These are phyloP conservation scores for Calcarius lapponicus DNA, from an alignment of 2,797 vertebrate genomes.

Conservation along the genomic window DNA sequence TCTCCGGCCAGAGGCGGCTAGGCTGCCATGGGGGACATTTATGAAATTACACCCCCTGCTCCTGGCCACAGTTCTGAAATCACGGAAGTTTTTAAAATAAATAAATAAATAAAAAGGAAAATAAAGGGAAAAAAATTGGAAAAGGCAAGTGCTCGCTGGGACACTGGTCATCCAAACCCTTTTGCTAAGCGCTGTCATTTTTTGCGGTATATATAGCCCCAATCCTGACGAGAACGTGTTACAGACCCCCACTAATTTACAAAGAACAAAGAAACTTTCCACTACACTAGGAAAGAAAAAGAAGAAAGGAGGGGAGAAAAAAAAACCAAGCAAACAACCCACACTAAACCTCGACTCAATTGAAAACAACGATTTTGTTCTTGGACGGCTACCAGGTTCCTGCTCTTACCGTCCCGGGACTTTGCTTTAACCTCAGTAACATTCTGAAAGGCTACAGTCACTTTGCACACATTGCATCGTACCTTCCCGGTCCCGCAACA, in stretches of 20 bases:
- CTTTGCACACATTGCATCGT: background rate
- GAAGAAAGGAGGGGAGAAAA: rapidly evolving
- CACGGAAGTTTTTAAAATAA: background rate
- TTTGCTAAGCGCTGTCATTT: background rate
- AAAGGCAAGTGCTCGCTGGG: background rate
- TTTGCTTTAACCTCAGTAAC: background rate
- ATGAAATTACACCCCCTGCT: background rate
- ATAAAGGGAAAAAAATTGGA: rapidly evolving
- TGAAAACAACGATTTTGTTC: constrained; percentile 52
- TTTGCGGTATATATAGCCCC: background rate
- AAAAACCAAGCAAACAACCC: no score
- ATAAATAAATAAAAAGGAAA: rapidly evolving
- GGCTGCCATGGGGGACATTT: background rate
- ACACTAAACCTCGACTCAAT: background rate
- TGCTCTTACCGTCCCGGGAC: background rate
- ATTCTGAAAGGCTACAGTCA: background rate
- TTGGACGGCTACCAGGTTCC: background rate
- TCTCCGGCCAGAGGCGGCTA: background rate
- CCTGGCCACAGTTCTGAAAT: background rate
- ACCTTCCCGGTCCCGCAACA: background rate
- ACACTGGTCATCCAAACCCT: background rate
- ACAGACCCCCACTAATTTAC: background rate
- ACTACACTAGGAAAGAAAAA: background rate
- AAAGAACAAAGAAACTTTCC: background rate
- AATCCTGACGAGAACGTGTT: background rate